These are phyloP conservation scores for Tetraodon nigroviridis DNA, from an alignment of 2,113 vertebrate species.

Conservation along the genomic window DNA sequence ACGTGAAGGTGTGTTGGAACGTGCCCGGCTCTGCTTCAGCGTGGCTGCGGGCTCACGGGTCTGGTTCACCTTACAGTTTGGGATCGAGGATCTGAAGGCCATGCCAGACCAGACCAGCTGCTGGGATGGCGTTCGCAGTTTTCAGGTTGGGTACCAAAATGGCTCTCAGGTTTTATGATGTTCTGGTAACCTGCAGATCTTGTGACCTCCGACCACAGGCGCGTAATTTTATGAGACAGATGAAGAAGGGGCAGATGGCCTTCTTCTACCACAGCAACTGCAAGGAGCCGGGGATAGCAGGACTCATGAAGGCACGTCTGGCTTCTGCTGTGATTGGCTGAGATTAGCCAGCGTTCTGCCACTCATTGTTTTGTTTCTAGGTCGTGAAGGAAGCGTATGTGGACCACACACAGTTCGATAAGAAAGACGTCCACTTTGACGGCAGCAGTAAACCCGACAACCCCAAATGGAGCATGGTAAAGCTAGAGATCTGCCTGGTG, in stretches of 20 bases:
- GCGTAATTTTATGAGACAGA: slow-evolving; percentile 91
- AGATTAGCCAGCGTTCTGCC: neutral
- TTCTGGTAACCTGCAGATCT: neutral
- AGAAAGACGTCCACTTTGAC: slow-evolving; percentile 85
- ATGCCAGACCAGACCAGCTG: slow-evolving; percentile 83
- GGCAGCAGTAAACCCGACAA: slow-evolving; percentile 84
- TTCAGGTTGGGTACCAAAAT: slow-evolving; percentile 78
- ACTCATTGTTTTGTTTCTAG: slow-evolving; percentile 58
- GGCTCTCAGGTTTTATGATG: neutral
- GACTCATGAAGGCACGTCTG: slow-evolving; percentile 79
- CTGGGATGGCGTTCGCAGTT: slow-evolving; percentile 97
- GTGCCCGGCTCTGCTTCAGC: neutral
- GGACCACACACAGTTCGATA: slow-evolving; percentile 97
- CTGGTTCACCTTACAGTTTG: slow-evolving; percentile 77
- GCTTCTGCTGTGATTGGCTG: neutral
- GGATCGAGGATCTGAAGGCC: slow-evolving; percentile 89
- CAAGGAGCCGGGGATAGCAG: slow-evolving; percentile 89
- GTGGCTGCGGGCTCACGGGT: neutral
- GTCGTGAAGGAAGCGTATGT: slow-evolving; percentile 90
- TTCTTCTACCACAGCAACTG: slow-evolving; percentile 99
- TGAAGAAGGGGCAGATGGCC: slow-evolving; percentile 84
- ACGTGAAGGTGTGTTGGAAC: slow-evolving; percentile 81
- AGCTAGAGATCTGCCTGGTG: neutral
- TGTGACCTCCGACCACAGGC: slow-evolving; percentile 72
- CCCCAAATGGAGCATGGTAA: slow-evolving; percentile 95